Evolutionary conservation across 2,797 vertebrate genomes (phyloP).

Genomic region (Morus bassanus): DNA sequence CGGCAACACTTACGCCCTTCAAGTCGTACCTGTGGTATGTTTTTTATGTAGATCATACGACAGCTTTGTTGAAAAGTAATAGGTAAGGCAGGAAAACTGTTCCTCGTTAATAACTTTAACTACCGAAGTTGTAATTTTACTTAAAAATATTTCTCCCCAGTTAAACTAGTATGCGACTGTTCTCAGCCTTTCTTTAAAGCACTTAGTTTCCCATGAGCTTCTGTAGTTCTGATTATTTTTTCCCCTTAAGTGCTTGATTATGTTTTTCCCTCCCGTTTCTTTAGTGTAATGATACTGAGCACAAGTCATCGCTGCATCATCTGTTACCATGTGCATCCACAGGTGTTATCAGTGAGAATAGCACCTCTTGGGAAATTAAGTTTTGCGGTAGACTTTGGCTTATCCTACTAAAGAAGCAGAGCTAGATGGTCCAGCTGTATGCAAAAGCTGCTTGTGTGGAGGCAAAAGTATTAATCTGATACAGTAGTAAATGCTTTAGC

Average conservation of each 20-base stretch:
- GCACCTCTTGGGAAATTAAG: not conserved
- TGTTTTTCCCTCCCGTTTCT: not conserved
- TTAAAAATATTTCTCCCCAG: not conserved
- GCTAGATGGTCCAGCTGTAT: not conserved
- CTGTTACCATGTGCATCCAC: not conserved
- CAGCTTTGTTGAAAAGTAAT: not conserved
- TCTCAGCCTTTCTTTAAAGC: not conserved
- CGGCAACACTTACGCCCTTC: constrained; percentile 83
- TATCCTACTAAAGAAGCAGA: not conserved
- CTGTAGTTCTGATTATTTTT: not conserved
- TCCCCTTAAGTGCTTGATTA: not conserved
- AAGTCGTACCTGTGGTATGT: constrained; percentile 76
- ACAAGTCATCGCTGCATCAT: not conserved
- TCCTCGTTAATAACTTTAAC: not conserved
- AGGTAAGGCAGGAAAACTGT: not conserved
- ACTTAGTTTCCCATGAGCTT: not conserved
- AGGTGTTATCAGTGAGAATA: not conserved
- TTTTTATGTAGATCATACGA: no score
- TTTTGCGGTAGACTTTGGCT: not conserved
- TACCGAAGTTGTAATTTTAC: not conserved
- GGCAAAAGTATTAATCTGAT: not conserved
- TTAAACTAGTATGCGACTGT: not conserved
- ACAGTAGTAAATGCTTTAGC: not conserved
- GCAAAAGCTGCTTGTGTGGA: not conserved
- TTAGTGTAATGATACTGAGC: not conserved